phyloP scores from a whole-genome alignment of 2,888 invertebrate species.

The Noctua fimbriata region DNA sequence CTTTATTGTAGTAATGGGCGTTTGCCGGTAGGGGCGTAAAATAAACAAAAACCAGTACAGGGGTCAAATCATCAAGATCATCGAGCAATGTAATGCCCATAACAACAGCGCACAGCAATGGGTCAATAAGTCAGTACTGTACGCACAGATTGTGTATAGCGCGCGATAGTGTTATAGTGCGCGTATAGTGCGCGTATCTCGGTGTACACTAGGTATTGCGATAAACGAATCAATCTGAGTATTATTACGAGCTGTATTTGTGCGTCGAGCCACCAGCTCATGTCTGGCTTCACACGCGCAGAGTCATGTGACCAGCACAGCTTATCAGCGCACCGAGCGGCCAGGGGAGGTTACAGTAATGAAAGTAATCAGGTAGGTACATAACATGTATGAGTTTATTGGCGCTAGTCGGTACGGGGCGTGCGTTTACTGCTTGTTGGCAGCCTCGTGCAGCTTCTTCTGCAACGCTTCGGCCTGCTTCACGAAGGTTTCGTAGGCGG shows the following conservation, averaged over 20 bases:
- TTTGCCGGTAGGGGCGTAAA: no score
- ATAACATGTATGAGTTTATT: slow-evolving; percentile 43
- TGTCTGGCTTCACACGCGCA: neutral
- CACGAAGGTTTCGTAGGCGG: slow-evolving; percentile 83
- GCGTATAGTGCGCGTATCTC: neutral
- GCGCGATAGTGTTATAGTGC: neutral
- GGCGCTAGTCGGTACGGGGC: slow-evolving; percentile 34
- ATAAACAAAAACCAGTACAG: no score
- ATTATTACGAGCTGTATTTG: neutral
- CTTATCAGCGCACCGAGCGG: neutral
- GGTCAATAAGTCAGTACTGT: neutral
- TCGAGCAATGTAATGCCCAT: no score
- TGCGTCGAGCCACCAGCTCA: neutral
- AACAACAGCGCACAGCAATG: neutral
- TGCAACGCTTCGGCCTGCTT: slow-evolving; percentile 81
- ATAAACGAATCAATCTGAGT: slow-evolving; percentile 1
- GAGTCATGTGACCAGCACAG: neutral
- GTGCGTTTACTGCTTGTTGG: slow-evolving; percentile 80
- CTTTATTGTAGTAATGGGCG: no score
- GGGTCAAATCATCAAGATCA: no score
- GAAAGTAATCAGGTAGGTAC: slow-evolving; percentile 38
- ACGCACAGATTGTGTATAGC: neutral
- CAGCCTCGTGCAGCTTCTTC: slow-evolving; percentile 85
- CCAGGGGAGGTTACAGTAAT: neutral
- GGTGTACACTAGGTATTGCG: neutral